Evolutionary conservation across 2,888 invertebrate species (phyloP).

Genomic region (Syritta pipiens): DNA sequence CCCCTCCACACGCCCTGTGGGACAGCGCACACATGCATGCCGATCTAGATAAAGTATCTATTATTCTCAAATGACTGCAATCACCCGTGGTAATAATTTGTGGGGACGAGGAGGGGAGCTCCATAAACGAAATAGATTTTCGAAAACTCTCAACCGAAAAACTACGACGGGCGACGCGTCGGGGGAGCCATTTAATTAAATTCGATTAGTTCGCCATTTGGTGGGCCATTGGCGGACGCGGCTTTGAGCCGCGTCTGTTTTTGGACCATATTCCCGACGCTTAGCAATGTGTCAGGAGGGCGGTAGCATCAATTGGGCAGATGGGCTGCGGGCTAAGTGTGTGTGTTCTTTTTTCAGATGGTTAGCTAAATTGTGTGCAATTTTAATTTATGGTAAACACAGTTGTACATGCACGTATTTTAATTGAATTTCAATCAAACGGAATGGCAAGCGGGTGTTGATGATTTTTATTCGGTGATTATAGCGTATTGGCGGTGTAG

Average conservation of each 20-base stretch:
- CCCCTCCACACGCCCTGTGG: background rate
- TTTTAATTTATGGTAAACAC: constrained; percentile 36
- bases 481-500: too few relatives aligned
- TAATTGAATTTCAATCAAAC: constrained; percentile 41
- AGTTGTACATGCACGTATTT: constrained; percentile 16
- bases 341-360: background rate
- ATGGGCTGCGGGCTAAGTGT: background rate
- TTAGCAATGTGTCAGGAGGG: too few relatives aligned
- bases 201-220: constrained; percentile 37
- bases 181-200: constrained; percentile 39
- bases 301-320: background rate
- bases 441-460: constrained; percentile 8
- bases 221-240: background rate
- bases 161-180: constrained; percentile 22
- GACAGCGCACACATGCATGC: constrained; percentile 4
- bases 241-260: background rate
- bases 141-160: constrained; percentile 22
- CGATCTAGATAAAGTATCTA: constrained; percentile 7
- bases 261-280: background rate
- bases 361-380: constrained; percentile 4
- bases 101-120: constrained; percentile 4
- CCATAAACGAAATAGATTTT: constrained; percentile 30
- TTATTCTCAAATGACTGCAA: constrained; percentile 34
- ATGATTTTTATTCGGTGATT: too few relatives aligned
- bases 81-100: constrained; percentile 29